These are phyloP conservation scores for Parascotia fuliginaria DNA, from an alignment of 2,888 invertebrate species.

Conservation along the genomic window DNA sequence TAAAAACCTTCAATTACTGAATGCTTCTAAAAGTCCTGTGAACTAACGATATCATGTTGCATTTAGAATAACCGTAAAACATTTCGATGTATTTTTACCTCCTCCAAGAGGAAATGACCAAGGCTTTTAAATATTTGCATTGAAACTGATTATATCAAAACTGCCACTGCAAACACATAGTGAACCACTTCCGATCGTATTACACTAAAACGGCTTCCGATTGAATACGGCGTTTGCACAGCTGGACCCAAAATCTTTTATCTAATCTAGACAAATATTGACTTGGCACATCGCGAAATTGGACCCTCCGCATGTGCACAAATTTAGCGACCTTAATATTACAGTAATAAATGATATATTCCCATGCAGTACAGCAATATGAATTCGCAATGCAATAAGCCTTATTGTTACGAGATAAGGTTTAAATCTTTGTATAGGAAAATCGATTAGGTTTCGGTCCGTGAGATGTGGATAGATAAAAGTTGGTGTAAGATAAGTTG, in stretches of 20 bases:
- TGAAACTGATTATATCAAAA: slow-evolving; percentile 30
- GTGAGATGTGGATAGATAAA: slow-evolving; percentile 72
- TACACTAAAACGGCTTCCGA: slow-evolving; percentile 50
- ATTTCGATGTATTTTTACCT: not conserved
- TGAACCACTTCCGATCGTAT: slow-evolving; percentile 39
- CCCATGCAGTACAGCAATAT: slow-evolving; percentile 20
- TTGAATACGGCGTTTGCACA: slow-evolving; percentile 47
- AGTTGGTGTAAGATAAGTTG: slow-evolving; percentile 73
- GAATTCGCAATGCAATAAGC: slow-evolving; percentile 37
- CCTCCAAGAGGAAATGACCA: not conserved
- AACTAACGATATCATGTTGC: no score
- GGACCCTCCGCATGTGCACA: slow-evolving; percentile 18
- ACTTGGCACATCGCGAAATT: slow-evolving; percentile 64
- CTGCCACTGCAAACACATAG: slow-evolving; percentile 30
- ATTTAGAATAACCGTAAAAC: no score
- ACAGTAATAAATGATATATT: slow-evolving; percentile 41
- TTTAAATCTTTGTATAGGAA: slow-evolving; percentile 50
- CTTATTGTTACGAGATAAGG: slow-evolving; percentile 59
- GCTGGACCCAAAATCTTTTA: slow-evolving; percentile 59
- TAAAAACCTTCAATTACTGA: no score
- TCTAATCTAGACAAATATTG: slow-evolving; percentile 75
- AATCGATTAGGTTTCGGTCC: slow-evolving; percentile 60
- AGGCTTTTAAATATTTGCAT: slow-evolving; percentile 12
- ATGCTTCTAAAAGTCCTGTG: no score
- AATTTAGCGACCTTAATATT: slow-evolving; percentile 40